Percentiles rank a stretch among this genome's conserved stretches.
Evolutionary conservation across 2,888 invertebrate species (phyloP).

Genomic region (Perizoma affinitatum): DNA sequence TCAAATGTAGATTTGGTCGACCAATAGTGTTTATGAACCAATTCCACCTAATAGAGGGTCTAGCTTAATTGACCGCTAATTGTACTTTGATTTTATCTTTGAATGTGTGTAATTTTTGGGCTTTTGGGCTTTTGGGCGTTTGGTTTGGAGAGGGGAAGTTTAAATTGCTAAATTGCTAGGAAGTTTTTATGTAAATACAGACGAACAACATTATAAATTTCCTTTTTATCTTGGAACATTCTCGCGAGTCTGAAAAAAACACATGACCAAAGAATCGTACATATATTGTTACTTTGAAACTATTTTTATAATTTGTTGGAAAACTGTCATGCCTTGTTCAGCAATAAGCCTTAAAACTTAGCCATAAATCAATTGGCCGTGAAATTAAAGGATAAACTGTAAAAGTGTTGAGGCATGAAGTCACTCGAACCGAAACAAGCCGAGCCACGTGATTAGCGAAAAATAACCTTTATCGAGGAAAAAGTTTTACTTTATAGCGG

Average conservation of each 20-base stretch:
- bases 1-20: slow-evolving; percentile 70
- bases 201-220: neutral
- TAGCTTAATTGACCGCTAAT: slow-evolving; percentile 44
- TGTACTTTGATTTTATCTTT: slow-evolving; percentile 36
- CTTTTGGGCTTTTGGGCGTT: slow-evolving; percentile 11
- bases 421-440: slow-evolving; percentile 46
- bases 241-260: no score
- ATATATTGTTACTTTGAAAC: no score
- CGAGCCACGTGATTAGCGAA: slow-evolving; percentile 39
- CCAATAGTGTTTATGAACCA: slow-evolving; percentile 57
- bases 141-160: slow-evolving; percentile 4
- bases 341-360: neutral
- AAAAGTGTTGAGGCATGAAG: slow-evolving; percentile 46
- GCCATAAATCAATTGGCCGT: slow-evolving; percentile 47
- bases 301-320: no score
- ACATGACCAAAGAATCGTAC: no score
- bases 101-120: slow-evolving; percentile 24
- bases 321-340: no score
- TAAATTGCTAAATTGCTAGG: slow-evolving; percentile 1
- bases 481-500: no score
- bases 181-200: slow-evolving; percentile 7
- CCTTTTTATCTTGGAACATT: no score
- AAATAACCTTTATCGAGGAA: neutral
- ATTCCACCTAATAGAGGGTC: slow-evolving; percentile 49
- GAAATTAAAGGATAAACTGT: slow-evolving; percentile 46